phyloP scores from a whole-genome alignment of 2,888 invertebrate genomes.

The Synanthedon formicaeformis region DNA sequence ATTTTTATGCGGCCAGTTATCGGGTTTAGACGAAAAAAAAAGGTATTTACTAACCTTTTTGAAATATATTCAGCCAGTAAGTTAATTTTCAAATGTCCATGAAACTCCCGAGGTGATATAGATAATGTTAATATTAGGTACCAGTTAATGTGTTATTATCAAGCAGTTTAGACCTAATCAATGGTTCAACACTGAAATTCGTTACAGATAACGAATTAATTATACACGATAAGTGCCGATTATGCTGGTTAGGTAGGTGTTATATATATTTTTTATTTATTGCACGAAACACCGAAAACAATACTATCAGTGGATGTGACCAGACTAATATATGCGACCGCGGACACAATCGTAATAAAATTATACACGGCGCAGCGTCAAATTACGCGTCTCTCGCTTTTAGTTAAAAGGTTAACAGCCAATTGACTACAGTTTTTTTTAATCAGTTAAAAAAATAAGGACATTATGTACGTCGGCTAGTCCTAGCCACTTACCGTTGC shows the following conservation, averaged over 20 bases:
- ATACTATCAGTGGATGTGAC: conserved; percentile 4
- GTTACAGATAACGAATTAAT: conserved; percentile 61
- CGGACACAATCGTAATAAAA: conserved; percentile 63
- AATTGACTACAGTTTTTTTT: conserved; percentile 70
- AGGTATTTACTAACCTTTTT: no score
- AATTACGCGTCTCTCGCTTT: conserved; percentile 69
- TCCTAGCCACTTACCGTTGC: conserved; percentile 52
- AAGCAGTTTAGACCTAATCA: conserved; percentile 57
- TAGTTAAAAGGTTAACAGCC: conserved; percentile 72
- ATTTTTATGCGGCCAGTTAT: no score
- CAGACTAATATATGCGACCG: conserved; percentile 48
- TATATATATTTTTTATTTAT: background rate
- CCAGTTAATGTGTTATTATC: conserved; percentile 35
- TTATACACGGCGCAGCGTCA: conserved; percentile 67
- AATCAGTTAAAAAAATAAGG: conserved; percentile 68
- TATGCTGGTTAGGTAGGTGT: conserved; percentile 17
- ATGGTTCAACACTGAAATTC: conserved; percentile 56
- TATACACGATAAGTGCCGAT: conserved; percentile 52
- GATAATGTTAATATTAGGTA: conserved; percentile 12
- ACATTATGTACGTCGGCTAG: conserved; percentile 34
- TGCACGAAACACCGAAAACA: conserved; percentile 2
- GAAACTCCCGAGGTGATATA: background rate
- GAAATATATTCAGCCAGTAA: no score
- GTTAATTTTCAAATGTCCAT: no score
- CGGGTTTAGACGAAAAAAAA: no score